Base-by-base conservation (phyloP, 2,113 vertebrate genomes). In the Malurus elegans region DNA sequence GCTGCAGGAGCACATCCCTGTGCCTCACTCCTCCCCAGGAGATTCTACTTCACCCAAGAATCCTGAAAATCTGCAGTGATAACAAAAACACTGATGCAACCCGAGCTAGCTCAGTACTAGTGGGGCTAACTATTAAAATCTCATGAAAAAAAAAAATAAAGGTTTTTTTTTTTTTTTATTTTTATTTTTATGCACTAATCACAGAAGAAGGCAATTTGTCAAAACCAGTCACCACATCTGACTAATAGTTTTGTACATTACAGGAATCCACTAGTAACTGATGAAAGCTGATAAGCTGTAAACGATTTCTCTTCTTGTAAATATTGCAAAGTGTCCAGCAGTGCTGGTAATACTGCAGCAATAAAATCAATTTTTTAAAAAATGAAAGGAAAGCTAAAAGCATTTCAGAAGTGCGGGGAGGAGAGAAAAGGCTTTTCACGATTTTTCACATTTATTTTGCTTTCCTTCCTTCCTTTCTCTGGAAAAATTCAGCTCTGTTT, bases 111-210 rank as follows among this genome's bases (percentile, higher is more conserved):
- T 86, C 86, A 28, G 61, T 78, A 78, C 82, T 61, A 76, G 40
- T 42, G 86, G 47, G 75, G 28, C 76, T 69, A 74, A 76, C 61
- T 92, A 95, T 95, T 97, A 94, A 97, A 95, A 87, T 69, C 81
- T 88, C 75, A 95, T 92, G 86, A 96, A 97, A 95, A 94, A 67
- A 36, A n/a, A n/a, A n/a, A 95, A 96, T 93, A 90, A 95, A 93
- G 89, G 54, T 3, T 69, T 90, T 88, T 92, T 86, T 72, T 45
- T 66, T 38, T 38, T 38, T 38, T 38, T 38, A 11, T 72, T 45
- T 66, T 38, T 23, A 66, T 28, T 80, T 93, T 91, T 82, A 87
- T 88, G 76, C 62, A 84, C 86, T 76, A 92, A 76, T 86, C 88
- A 92, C 64, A 79, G 79, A 86, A 93, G 75, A 31, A 34, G 53